Conservation (phyloP, 2,797 vertebrate species). For the Eptatretus atami region DNA sequence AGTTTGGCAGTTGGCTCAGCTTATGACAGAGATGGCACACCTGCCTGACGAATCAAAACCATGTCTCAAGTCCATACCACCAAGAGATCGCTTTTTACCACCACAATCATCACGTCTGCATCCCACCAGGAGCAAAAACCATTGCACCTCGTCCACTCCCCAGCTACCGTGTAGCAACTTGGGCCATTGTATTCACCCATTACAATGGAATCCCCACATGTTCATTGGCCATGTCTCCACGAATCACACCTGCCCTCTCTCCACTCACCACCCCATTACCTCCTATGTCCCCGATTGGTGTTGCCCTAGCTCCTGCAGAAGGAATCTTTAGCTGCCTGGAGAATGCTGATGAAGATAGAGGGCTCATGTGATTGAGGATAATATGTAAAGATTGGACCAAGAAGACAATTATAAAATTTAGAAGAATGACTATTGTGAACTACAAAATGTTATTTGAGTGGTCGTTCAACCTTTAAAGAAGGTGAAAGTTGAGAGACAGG, state of each 20-base stretch:
- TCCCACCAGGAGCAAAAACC: constrained; percentile 78
- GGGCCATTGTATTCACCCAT: constrained; percentile 37
- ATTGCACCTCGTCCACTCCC: constrained; percentile 71
- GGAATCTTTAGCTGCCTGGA: too few relatives aligned
- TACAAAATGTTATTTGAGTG: too few relatives aligned
- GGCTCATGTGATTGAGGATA: too few relatives aligned
- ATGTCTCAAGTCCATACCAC: constrained; percentile 21
- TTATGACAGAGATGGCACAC: constrained; percentile 84
- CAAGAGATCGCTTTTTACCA: constrained; percentile 72
- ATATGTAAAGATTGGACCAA: too few relatives aligned
- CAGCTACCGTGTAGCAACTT: constrained; percentile 19
- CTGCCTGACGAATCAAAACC: constrained; percentile 71
- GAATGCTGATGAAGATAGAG: too few relatives aligned
- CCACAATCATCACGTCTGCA: constrained; percentile 89
- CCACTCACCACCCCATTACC: constrained; percentile 73
- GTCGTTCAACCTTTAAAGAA: too few relatives aligned
- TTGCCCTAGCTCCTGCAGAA: too few relatives aligned
- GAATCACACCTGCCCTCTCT: constrained; percentile 78
- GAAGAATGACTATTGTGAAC: too few relatives aligned
- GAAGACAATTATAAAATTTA: too few relatives aligned
- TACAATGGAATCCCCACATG: constrained; percentile 73
- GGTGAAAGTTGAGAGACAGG: too few relatives aligned
- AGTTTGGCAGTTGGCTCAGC: constrained; percentile 77
- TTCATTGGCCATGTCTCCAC: constrained; percentile 80
- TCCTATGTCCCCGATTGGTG: constrained; percentile 53